Evolutionary conservation across 30 jellyfish, hydroid and myxozoan species (phyloP).

Genomic region (Sanderia malayensis): DNA sequence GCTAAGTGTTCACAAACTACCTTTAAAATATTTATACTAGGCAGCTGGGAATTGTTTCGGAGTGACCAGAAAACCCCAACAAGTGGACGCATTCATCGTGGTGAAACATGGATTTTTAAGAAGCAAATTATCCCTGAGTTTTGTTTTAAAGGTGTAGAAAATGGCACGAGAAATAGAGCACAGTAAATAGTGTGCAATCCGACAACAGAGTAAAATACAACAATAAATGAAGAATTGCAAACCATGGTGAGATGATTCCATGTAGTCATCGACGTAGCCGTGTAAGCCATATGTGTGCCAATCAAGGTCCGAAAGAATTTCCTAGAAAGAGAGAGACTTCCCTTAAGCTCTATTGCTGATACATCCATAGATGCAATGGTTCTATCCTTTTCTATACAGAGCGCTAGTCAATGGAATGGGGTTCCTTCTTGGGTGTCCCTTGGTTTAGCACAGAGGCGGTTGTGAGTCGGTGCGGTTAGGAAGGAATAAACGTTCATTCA

Average conservation of each 20-base stretch:
- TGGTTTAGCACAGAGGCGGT: not conserved
- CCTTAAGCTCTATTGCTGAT: not conserved
- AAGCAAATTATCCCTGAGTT: not conserved
- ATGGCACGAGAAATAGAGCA: not conserved
- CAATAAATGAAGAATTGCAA: not conserved
- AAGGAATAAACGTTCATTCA: not conserved
- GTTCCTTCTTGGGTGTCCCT: not conserved
- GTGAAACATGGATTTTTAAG: not conserved
- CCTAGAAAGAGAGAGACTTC: slow-evolving; percentile 17
- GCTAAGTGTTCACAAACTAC: too few relatives aligned
- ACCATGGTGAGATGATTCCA: slow-evolving; percentile 24
- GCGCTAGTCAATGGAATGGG: not conserved
- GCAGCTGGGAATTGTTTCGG: too few relatives aligned
- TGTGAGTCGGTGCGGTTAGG: not conserved
- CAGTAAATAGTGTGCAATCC: not conserved
- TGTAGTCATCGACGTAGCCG: slow-evolving; percentile 26
- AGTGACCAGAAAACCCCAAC: too few relatives aligned
- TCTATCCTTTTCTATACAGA: not conserved
- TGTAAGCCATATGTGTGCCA: slow-evolving; percentile 9
- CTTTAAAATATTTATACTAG: too few relatives aligned
- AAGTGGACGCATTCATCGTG: too few relatives aligned
- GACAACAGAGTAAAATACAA: not conserved
- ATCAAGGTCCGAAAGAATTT: slow-evolving; percentile 25
- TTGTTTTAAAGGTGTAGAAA: too few relatives aligned
- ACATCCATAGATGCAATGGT: not conserved